Percentiles rank a stretch among this genome's conserved stretches.
Evolutionary conservation across 2,113 vertebrate species (phyloP).

Genomic region (Sinocyclocheilus anophthalmus): DNA sequence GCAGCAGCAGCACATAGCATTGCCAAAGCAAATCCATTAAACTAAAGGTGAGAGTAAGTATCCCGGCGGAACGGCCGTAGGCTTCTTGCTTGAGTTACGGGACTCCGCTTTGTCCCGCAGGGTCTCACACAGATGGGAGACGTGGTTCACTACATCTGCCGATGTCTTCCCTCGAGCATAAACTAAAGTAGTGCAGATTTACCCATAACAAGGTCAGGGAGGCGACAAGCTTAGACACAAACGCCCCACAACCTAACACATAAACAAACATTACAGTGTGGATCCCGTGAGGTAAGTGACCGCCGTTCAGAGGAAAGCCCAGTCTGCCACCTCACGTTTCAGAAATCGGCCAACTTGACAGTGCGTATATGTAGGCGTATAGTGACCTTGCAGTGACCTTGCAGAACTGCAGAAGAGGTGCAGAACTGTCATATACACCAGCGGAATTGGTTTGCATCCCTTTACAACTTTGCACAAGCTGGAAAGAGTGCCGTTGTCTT

Average conservation of each 20-base stretch:
- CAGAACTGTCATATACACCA: background rate
- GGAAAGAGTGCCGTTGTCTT: constrained; percentile 29
- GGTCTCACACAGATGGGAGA: background rate
- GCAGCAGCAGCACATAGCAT: constrained; percentile 47
- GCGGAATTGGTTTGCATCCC: background rate
- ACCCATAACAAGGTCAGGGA: constrained; percentile 76
- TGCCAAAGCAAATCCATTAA: constrained; percentile 50
- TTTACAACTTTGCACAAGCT: background rate
- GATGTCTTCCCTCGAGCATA: constrained; percentile 75
- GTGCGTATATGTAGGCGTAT: background rate
- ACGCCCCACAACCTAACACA: constrained; percentile 48
- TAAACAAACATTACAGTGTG: constrained; percentile 65
- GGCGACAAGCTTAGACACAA: constrained; percentile 76
- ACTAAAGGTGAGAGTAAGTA: constrained; percentile 60
- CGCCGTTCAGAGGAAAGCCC: constrained; percentile 78
- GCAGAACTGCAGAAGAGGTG: too few species aligned
- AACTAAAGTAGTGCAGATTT: constrained; percentile 69
- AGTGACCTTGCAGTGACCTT: background rate
- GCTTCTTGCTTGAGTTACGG: constrained; percentile 42
- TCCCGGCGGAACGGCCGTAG: constrained; percentile 50
- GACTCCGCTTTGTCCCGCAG: background rate
- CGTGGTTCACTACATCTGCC: constrained; percentile 25
- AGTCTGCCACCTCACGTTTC: constrained; percentile 72
- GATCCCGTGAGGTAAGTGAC: constrained; percentile 90
- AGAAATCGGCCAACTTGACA: background rate